Evolutionary conservation across 2,888 invertebrate genomes (phyloP).

Genomic region (Meteorus colon): DNA sequence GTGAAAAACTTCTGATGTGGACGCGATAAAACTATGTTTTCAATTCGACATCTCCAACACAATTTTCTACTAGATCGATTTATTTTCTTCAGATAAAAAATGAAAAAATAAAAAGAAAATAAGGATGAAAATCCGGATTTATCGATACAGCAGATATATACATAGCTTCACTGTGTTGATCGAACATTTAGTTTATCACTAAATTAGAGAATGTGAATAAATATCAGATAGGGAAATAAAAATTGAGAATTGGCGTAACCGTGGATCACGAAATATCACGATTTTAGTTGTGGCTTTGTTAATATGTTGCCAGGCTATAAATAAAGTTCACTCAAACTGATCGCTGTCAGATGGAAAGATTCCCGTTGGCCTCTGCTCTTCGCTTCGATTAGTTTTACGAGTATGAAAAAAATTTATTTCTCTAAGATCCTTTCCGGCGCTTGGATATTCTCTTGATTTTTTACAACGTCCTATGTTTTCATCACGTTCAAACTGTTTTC

Average conservation of each 20-base stretch:
- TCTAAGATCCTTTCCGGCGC: slow-evolving; percentile 8
- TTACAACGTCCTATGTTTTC: slow-evolving; percentile 6
- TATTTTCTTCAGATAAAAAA: too few species aligned
- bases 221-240: slow-evolving; percentile 27
- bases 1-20: too few species aligned
- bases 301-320: slow-evolving; percentile 50
- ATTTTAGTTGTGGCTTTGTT: slow-evolving; percentile 48
- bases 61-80: too few species aligned
- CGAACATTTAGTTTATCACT: too few species aligned
- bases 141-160: too few species aligned
- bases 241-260: slow-evolving; percentile 39
- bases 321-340: slow-evolving; percentile 53
- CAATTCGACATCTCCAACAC: too few species aligned
- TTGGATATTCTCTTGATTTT: slow-evolving; percentile 19
- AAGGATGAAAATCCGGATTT: too few species aligned
- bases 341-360: slow-evolving; percentile 57
- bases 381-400: slow-evolving; percentile 51
- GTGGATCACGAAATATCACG: slow-evolving; percentile 56
- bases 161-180: too few species aligned
- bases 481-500: not conserved
- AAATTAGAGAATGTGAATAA: too few species aligned
- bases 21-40: too few species aligned
- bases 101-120: too few species aligned
- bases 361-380: slow-evolving; percentile 53
- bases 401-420: slow-evolving; percentile 32